A percentile compares a stretch with the other conserved stretches of the same genome.
Conservation (phyloP, 2,888 invertebrate species). For the Harpalus rufipes region DNA sequence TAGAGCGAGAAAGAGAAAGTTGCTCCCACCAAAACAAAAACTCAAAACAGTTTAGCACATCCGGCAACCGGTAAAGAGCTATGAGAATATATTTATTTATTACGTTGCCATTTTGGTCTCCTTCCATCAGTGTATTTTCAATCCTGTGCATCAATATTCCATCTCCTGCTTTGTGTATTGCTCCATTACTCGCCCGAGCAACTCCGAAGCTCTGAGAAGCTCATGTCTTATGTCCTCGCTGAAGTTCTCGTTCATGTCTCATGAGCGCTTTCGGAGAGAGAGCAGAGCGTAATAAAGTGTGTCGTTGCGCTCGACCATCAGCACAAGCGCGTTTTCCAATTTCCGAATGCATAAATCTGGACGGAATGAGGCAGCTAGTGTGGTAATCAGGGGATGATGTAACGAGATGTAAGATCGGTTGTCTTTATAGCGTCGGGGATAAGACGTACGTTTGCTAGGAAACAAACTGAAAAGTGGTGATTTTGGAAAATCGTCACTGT, state of each 20-base stretch:
- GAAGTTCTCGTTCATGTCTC: too few species aligned
- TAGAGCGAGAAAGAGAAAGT: too few species aligned
- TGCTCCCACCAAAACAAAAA: too few species aligned
- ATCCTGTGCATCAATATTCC: slow-evolving; percentile 1
- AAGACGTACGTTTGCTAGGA: neutral
- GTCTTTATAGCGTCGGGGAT: slow-evolving; percentile 30
- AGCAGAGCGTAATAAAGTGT: slow-evolving; percentile 27
- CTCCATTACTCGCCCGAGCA: neutral
- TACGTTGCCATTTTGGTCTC: neutral
- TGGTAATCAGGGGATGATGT: slow-evolving; percentile 15
- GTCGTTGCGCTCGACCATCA: slow-evolving; percentile 19
- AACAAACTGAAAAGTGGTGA: neutral
- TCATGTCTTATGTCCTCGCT: too few species aligned
- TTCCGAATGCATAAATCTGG: slow-evolving; percentile 61
- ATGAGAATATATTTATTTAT: neutral
- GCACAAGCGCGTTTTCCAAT: slow-evolving; percentile 60
- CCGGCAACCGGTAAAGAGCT: too few species aligned
- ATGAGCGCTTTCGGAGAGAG: neutral
- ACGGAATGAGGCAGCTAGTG: slow-evolving; percentile 5
- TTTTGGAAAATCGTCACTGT: neutral
- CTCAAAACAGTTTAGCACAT: too few species aligned
- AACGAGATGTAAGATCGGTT: slow-evolving; percentile 30
- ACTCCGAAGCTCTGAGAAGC: too few species aligned
- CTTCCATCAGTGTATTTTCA: neutral
- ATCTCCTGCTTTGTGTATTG: neutral